These are phyloP conservation scores for Cottoperca gobio DNA, from an alignment of 2,797 vertebrate genomes.

Conservation along the genomic window DNA sequence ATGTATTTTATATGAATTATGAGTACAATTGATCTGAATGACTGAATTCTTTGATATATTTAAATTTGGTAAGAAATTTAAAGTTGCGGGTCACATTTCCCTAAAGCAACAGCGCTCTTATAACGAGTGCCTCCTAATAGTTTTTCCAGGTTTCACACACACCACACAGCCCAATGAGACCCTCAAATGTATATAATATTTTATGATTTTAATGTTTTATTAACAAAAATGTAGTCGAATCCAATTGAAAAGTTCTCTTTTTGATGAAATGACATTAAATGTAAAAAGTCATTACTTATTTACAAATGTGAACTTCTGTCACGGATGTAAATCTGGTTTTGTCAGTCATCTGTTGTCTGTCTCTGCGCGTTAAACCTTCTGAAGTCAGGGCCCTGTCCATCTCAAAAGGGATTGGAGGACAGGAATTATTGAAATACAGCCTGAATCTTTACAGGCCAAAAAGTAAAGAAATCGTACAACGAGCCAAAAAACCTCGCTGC, in stretches of 20 bases:
- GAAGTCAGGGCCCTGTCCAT: neutral
- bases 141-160: neutral
- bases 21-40: neutral
- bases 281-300: neutral
- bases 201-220: neutral
- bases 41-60: neutral
- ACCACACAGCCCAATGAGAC: neutral
- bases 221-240: neutral
- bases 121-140: neutral
- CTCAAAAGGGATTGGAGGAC: neutral
- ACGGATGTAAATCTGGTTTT: slow-evolving; percentile 30
- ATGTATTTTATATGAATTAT: neutral
- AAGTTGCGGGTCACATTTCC: neutral
- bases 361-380: neutral
- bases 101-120: neutral
- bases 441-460: neutral
- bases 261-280: slow-evolving; percentile 16
- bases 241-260: neutral
- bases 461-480: neutral
- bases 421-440: neutral
- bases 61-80: neutral
- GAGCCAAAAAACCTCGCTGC: neutral
- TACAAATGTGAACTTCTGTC: slow-evolving; percentile 1
- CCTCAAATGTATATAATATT: neutral
- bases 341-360: neutral